A percentile compares a stretch with the other conserved stretches of the same genome.
phyloP scores from a whole-genome alignment of 2,888 invertebrate species.

The Apodemia hepburni region DNA sequence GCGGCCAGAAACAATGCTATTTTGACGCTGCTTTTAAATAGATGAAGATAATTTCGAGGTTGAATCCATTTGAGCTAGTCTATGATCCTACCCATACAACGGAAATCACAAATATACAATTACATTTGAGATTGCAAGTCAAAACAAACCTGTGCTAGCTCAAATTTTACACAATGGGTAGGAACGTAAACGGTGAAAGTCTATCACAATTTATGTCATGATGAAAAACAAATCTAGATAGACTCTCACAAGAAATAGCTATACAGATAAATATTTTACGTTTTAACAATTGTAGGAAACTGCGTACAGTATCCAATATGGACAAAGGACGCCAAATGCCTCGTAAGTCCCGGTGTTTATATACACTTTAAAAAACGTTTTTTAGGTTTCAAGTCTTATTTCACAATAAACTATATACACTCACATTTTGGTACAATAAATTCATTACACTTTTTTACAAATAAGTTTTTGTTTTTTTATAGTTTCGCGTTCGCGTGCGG shows the following conservation, averaged over 20 bases:
- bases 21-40: constrained; percentile 47
- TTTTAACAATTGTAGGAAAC: constrained; percentile 73
- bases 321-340: constrained; percentile 64
- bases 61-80: constrained; percentile 62
- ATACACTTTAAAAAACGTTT: constrained; percentile 75
- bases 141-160: constrained; percentile 68
- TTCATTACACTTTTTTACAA: constrained; percentile 80
- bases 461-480: constrained; percentile 73
- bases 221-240: constrained; percentile 74
- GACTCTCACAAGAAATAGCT: constrained; percentile 60
- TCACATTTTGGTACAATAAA: constrained; percentile 77
- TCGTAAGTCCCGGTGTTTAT: constrained; percentile 71
- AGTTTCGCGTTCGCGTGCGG: constrained; percentile 44
- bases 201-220: constrained; percentile 76
- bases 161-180: constrained; percentile 52
- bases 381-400: constrained; percentile 70
- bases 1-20: constrained; percentile 60
- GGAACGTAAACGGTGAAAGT: constrained; percentile 59
- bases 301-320: constrained; percentile 74
- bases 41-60: constrained; percentile 31
- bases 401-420: constrained; percentile 79
- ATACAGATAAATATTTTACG: constrained; percentile 76
- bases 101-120: constrained; percentile 33
- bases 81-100: constrained; percentile 56
- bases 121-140: constrained; percentile 27